Evolutionary conservation across 1,140 invertebrate species (phyloP), one percentile per base, ranked within the genome.

Genomic region (Tetramorium simillimum): DNA sequence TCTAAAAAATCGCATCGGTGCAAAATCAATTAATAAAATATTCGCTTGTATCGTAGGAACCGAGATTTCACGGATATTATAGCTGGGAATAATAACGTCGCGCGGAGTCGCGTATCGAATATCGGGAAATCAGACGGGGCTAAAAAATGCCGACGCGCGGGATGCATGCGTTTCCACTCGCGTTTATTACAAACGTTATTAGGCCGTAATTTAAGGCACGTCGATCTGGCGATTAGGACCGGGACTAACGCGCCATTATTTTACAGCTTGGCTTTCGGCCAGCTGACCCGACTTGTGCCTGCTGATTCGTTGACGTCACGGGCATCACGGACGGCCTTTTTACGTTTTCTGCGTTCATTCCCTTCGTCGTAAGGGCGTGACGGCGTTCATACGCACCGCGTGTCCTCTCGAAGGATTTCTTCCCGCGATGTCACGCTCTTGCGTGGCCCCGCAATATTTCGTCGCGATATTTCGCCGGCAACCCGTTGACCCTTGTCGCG

Each of bases 201-300:
- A 89, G 78, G 87, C 58, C 85, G 75, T 91, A 91, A 91, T 91
- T 87, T 84, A 85, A 91, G 58, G 67, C 80, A 53, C 72, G 87
- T 86, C 87, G 75, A 91, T 90, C 80, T 70, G 67, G 53, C 80
- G 85, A 85, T 88, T 89, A 89, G 75, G 28, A 56, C 58, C 89
- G 88, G 73, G 62, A 91, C 87, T 91, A 91, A 91, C 80, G 51
- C 33, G 24, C 89, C 85, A 87, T 89, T 91, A 91, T 89, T 91
- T 91, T 87, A 89, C 63, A 73, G 53, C 80, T 91, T 91, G 89
- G 89, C 87, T 89, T 67, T 72, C 62, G 60, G 51, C 89, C 90
- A 91, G 87, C 40, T 73, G 78, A 80, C 70, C 70, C 73, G 65
- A 65, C 51, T 86, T 76, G 62, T 69, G 76, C 62, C 56, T 46